phyloP scores from a whole-genome alignment of 2,113 vertebrate genomes.

The Apodemus sylvaticus region DNA sequence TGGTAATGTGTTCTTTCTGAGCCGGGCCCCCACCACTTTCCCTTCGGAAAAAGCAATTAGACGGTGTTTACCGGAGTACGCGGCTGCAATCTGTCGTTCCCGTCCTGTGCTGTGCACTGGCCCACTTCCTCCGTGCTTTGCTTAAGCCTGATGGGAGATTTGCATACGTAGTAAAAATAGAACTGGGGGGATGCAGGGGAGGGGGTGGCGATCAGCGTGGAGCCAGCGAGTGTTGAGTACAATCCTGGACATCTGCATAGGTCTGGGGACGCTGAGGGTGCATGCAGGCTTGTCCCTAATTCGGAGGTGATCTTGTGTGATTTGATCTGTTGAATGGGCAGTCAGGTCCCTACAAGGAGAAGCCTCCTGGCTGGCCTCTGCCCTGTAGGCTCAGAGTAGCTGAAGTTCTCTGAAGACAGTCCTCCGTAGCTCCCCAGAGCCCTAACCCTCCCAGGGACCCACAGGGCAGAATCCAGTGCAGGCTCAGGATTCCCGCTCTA shows the following conservation, averaged over 20 bases:
- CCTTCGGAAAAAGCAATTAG: constrained; percentile 67
- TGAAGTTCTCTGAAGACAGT: accelerated
- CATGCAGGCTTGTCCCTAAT: background rate
- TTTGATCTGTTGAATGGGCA: background rate
- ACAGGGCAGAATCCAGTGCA: accelerated
- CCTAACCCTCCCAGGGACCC: background rate
- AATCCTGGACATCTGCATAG: background rate
- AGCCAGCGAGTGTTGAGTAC: background rate
- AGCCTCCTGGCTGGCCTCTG: background rate
- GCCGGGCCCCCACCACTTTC: background rate
- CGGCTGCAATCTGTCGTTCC: constrained; percentile 33
- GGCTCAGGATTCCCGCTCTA: background rate
- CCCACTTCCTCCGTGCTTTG: constrained; percentile 46
- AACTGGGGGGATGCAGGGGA: background rate
- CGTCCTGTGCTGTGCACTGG: constrained; percentile 1
- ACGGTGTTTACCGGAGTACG: constrained; percentile 61
- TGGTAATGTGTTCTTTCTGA: constrained; percentile 47
- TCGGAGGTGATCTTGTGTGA: background rate
- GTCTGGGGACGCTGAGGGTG: background rate
- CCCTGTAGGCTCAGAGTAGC: background rate
- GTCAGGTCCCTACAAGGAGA: background rate
- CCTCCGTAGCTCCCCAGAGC: background rate
- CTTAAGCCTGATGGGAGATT: constrained; percentile 57
- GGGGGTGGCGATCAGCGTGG: background rate
- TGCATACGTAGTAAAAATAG: constrained; percentile 67